phyloP scores from a whole-genome alignment of 2,113 vertebrate species.

The Brachypteracias leptosomus region DNA sequence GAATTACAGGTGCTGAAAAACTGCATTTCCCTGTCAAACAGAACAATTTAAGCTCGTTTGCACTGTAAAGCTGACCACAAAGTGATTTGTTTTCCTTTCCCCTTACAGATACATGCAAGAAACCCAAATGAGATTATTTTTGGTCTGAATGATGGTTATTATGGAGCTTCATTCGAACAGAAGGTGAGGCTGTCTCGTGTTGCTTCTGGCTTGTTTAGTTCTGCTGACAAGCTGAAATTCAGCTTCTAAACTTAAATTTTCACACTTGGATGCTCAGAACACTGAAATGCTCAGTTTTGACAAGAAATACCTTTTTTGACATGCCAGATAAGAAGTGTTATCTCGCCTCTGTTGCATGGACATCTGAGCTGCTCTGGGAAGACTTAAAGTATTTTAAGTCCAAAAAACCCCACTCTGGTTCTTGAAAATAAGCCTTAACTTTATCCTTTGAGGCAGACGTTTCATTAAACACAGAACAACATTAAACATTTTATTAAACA shows the following conservation, averaged over 20 bases:
- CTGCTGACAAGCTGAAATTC: background rate
- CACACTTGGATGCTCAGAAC: background rate
- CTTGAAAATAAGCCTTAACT: background rate
- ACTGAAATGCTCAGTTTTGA: background rate
- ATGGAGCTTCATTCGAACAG: slow-evolving; percentile 92
- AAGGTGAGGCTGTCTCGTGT: slow-evolving; percentile 77
- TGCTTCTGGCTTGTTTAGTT: background rate
- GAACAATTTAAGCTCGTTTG: background rate
- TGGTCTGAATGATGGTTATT: slow-evolving; percentile 97
- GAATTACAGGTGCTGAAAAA: background rate
- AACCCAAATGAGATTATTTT: slow-evolving; percentile 98
- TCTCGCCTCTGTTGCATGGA: background rate
- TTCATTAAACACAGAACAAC: background rate
- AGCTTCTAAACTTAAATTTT: background rate
- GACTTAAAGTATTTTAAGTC: background rate
- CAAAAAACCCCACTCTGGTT: background rate
- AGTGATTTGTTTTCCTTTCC: background rate
- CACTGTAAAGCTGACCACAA: background rate
- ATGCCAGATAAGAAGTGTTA: background rate
- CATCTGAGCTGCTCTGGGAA: background rate
- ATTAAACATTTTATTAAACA: no score
- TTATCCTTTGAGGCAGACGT: background rate
- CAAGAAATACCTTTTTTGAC: background rate
- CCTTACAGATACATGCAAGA: slow-evolving; percentile 89
- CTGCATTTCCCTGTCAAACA: background rate